A percentile compares a stretch with the other conserved stretches of the same genome.
phyloP scores from a whole-genome alignment of 2,113 vertebrate genomes.

The Xiphophorus maculatus region DNA sequence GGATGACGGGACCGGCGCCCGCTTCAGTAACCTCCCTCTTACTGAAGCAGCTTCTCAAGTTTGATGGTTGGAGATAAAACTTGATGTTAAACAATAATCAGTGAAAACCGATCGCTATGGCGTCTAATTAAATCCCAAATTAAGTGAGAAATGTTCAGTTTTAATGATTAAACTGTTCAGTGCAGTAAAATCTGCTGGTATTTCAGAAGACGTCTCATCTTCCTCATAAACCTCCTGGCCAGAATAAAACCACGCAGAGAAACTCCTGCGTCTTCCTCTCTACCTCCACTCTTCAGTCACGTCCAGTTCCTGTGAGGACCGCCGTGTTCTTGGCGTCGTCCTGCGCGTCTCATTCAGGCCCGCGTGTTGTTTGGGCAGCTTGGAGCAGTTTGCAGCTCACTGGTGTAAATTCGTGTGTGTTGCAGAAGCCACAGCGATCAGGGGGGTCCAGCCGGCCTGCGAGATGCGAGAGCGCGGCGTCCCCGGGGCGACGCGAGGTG shows the following conservation, averaged over 20 bases:
- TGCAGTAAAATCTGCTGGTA: neutral
- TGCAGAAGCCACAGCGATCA: slow-evolving; percentile 63
- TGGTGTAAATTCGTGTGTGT: slow-evolving; percentile 40
- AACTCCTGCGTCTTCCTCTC: neutral
- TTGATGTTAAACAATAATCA: no score
- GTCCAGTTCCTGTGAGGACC: slow-evolving; percentile 36
- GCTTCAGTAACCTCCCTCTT: neutral
- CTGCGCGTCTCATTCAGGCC: slow-evolving; percentile 42
- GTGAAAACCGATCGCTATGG: no score
- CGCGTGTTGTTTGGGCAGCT: slow-evolving; percentile 47
- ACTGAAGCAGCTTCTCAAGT: neutral
- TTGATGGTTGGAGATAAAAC: neutral
- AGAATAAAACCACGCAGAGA: neutral
- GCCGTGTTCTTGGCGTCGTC: slow-evolving; percentile 61
- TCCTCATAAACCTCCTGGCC: neutral
- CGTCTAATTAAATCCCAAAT: no score
- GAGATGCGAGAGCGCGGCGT: slow-evolving; percentile 60
- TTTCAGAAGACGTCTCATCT: neutral
- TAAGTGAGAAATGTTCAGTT: no score
- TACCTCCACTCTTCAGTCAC: neutral
- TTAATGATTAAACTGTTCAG: no score
- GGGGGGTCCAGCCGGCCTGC: slow-evolving; percentile 68
- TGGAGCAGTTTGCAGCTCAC: slow-evolving; percentile 51
- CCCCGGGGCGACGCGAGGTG: slow-evolving; percentile 65
- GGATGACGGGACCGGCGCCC: no score